Evolutionary conservation across 2,888 invertebrate genomes (phyloP), one percentile per base, ranked within the genome.

Genomic region (Microctonus brassicae): DNA sequence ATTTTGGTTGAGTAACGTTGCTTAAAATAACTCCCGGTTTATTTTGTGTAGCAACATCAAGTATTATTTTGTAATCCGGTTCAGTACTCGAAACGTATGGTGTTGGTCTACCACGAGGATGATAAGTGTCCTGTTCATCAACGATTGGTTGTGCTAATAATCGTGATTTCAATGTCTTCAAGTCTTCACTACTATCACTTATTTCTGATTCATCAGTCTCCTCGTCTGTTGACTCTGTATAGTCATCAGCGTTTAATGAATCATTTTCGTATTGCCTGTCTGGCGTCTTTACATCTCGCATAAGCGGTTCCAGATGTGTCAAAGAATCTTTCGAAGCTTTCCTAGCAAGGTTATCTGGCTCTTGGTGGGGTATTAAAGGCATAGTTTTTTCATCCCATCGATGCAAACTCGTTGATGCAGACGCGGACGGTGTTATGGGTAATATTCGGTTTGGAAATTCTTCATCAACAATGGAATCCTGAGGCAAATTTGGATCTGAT

Each of bases 1-100:
- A 95, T 84, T 95, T 95, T 0, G 95, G 95, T 69, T 74, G 77
- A 36, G 93, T 87, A 81, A 93, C 92, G 84, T 92, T 93, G 0
- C 93, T 74, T 2, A 77, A 74, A 0, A 75, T 66, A 5, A 1
- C n/a, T n/a, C n/a, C n/a, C n/a, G n/a, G n/a, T n/a, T n/a, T n/a
- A n/a, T n/a, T 33, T 20, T 20, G 65, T 9, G 11, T 11, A 26
- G 22, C 24, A 24, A 42, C 63, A 5, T 74, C 74, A 11, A 81
- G 70, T 60, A 78, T 58, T 3, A 74, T 74, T 3, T 77, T 77
- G 3, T 53, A 39, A 3, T 42, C 10, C 0, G 73, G 62, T 9
- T 75, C 52, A 29, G 80, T 79, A 6, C 70, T 69, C 11, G 80
- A 74, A 1, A 79, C 42, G 22, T 81, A 81, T 1, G 77, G 78